Conservation (phyloP, 2,888 invertebrate genomes). For the Pheosia gnoma region DNA sequence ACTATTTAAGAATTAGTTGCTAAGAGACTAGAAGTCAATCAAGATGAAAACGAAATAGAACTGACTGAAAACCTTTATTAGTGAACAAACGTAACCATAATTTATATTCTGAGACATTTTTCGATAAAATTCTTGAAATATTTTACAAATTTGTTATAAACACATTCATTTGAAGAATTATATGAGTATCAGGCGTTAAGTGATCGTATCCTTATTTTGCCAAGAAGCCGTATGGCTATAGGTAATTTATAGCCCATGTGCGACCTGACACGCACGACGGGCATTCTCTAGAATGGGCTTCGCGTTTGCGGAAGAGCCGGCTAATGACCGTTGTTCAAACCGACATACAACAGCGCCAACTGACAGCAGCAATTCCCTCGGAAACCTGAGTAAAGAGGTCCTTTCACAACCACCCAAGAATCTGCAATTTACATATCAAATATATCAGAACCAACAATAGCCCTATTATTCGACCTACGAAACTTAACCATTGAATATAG, state of each 20-base stretch:
- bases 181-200: slow-evolving; percentile 25
- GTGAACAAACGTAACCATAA: too few species aligned
- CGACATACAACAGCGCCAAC: slow-evolving; percentile 31
- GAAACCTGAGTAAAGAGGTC: slow-evolving; percentile 12
- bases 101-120: neutral
- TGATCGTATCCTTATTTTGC: slow-evolving; percentile 29
- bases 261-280: slow-evolving; percentile 60
- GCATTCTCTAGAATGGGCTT: slow-evolving; percentile 57
- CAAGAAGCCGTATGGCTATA: slow-evolving; percentile 33
- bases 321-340: slow-evolving; percentile 49
- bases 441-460: slow-evolving; percentile 21
- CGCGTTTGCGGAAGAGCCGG: slow-evolving; percentile 39
- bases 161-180: slow-evolving; percentile 24
- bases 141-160: slow-evolving; percentile 15
- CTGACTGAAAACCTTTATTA: too few species aligned
- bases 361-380: slow-evolving; percentile 36
- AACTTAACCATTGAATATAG: slow-evolving; percentile 17
- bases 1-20: neutral
- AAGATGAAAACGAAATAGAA: too few species aligned
- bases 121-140: neutral
- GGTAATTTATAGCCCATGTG: slow-evolving; percentile 44
- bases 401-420: slow-evolving; percentile 16
- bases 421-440: slow-evolving; percentile 20
- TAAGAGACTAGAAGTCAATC: too few species aligned
- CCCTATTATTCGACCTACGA: slow-evolving; percentile 19